Percentiles rank a stretch among this genome's conserved stretches.
Conservation (phyloP, 2,888 invertebrate species). For the Sinohyriopsis cumingii region DNA sequence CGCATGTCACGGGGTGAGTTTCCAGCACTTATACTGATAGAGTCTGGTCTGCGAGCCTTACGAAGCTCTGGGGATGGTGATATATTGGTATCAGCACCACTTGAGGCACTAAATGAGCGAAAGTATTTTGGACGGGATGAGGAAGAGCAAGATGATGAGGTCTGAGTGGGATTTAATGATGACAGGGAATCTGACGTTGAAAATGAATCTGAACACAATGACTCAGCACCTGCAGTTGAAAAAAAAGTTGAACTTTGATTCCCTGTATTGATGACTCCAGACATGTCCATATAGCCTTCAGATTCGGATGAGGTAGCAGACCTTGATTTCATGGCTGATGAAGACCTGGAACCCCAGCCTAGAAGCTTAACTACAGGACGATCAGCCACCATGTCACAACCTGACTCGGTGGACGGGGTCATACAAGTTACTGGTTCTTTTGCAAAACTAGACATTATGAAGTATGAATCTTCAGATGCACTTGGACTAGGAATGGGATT, state of each 20-base stretch:
- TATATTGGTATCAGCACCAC: conserved; percentile 14
- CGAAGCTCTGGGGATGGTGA: conserved; percentile 3
- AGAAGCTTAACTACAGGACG: conserved; percentile 35
- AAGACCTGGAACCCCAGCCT: conserved; percentile 21
- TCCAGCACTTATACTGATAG: conserved; percentile 30
- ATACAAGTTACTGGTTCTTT: conserved; percentile 28
- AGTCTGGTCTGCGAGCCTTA: conserved; percentile 17
- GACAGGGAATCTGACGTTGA: too few relatives aligned
- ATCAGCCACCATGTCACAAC: conserved; percentile 28
- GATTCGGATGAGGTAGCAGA: conserved; percentile 8
- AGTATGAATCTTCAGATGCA: conserved; percentile 36
- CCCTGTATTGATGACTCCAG: conserved; percentile 34
- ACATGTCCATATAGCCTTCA: conserved; percentile 58
- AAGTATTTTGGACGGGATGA: conserved; percentile 31
- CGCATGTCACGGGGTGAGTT: conserved; percentile 33
- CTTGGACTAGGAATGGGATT: conserved; percentile 19
- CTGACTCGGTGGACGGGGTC: neutral
- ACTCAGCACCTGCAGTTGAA: too few relatives aligned
- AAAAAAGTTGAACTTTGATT: too few relatives aligned
- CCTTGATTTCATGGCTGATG: conserved; percentile 8
- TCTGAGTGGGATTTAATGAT: neutral
- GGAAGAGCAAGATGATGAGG: neutral
- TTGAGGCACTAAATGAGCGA: conserved; percentile 46
- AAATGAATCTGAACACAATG: too few relatives aligned
- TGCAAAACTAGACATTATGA: conserved; percentile 41